Base-by-base conservation (phyloP, 64 coral and sea anemone genomes). In the Dendronephthya gigantea region DNA sequence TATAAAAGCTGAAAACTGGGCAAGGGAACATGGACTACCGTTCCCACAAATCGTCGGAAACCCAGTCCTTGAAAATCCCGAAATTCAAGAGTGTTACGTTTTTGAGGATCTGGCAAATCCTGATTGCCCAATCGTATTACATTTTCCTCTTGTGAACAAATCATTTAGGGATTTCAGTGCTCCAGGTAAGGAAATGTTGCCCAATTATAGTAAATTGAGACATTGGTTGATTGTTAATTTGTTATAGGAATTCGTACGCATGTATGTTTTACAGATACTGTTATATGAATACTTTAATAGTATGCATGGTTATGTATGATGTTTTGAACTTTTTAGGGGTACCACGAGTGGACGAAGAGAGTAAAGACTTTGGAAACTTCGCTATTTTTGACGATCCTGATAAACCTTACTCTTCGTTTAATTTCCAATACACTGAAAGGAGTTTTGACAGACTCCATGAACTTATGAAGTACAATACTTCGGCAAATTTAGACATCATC, bases 401-500 rank as follows among this genome's bases (percentile, higher is more conserved):
- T 0, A 23, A 88, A 27, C 81, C 35, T 0, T 88, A 62, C 48
- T 83, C 76, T 38, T 81, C 87, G 0, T 88, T 88, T 17, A 31
- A 82, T 2, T 88, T 88, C n/a, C 48, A 88, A n/a, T 88, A 88
- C 15, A 39, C 29, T 0, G 30, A 83, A n/a, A 22, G 51, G 35
- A 0, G 40, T 0, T 89, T 89, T 32, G 50, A 89, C 15, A 32
- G 87, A 30, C 81, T 89, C 7, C 52, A 81, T 13, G 33, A 87
- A 7, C 76, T 90, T 10, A 90, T 89, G 36, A 89, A 90, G 76
- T 94, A 88, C 41, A 94, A 94, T 49, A 88, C 92, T 0, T 34
- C 76, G 3, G 40, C 90, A 13, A 85, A 41, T 31, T 86, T 85
- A 85, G 39, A 90, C 29, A 59, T 88, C 43, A 90, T 94, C 4